These are phyloP conservation scores for Pseudochaenichthys georgianus DNA, from an alignment of 2,797 vertebrate genomes.

Conservation along the genomic window DNA sequence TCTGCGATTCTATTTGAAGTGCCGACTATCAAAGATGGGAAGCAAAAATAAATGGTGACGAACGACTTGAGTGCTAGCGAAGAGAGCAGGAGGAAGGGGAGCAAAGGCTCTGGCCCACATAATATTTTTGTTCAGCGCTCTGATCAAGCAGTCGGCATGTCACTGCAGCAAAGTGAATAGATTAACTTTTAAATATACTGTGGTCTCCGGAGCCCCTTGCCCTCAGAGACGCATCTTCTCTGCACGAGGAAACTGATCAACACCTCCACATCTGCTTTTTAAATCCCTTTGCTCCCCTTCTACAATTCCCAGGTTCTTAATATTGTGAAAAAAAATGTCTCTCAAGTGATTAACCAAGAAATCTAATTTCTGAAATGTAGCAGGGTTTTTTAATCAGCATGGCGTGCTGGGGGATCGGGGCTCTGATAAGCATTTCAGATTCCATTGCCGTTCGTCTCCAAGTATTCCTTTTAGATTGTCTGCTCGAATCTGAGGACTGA, in stretches of 20 bases:
- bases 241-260: conserved; percentile 76
- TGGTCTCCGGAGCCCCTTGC: conserved; percentile 78
- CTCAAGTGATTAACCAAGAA: too few species aligned
- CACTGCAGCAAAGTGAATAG: conserved; percentile 87
- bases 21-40: conserved; percentile 83
- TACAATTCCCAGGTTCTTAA: conserved; percentile 66
- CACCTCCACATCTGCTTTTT: conserved; percentile 71
- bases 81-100: conserved; percentile 73
- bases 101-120: conserved; percentile 84
- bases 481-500: conserved; percentile 58
- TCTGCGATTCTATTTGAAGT: conserved; percentile 82
- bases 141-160: conserved; percentile 84
- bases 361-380: conserved; percentile 40
- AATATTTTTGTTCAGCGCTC: conserved; percentile 81
- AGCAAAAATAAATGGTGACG: conserved; percentile 79
- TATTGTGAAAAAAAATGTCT: conserved; percentile 48
- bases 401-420: conserved; percentile 32
- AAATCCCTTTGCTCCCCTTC: conserved; percentile 23
- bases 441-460: conserved; percentile 55
- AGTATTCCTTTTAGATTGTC: conserved; percentile 67
- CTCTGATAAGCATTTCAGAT: conserved; percentile 62
- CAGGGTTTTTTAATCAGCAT: conserved; percentile 46
- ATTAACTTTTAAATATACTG: conserved; percentile 86
- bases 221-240: conserved; percentile 75
- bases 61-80: conserved; percentile 72